Conservation (phyloP, 2,113 vertebrate species). For the Hypanus sabinus region DNA sequence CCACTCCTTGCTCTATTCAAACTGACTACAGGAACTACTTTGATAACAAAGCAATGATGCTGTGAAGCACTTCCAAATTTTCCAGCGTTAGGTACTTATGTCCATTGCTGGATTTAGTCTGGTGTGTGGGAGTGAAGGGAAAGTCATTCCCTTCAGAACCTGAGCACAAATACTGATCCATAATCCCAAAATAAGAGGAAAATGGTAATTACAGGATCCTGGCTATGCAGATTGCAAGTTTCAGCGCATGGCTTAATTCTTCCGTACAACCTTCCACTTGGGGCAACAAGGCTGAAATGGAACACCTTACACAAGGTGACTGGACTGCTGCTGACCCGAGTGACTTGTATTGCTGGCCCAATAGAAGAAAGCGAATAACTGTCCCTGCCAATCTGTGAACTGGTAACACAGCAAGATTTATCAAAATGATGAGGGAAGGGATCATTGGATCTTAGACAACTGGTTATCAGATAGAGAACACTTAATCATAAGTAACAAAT, state of each 20-base stretch:
- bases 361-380: neutral
- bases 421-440: neutral
- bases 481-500: neutral
- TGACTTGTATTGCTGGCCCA: neutral
- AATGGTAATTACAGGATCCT: neutral
- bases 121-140: neutral
- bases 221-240: neutral
- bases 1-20: neutral
- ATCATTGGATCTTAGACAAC: neutral
- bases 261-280: too few relatives aligned
- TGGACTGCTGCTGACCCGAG: neutral
- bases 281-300: neutral
- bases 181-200: too few relatives aligned
- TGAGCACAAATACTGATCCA: neutral
- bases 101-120: neutral
- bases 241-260: neutral
- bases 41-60: neutral
- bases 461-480: neutral
- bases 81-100: neutral
- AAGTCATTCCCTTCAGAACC: neutral
- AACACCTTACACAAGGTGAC: neutral
- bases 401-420: neutral
- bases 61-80: neutral
- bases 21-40: neutral
- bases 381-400: neutral